phyloP scores from a whole-genome alignment of 2,113 vertebrate species.

The Centropus bengalensis region DNA sequence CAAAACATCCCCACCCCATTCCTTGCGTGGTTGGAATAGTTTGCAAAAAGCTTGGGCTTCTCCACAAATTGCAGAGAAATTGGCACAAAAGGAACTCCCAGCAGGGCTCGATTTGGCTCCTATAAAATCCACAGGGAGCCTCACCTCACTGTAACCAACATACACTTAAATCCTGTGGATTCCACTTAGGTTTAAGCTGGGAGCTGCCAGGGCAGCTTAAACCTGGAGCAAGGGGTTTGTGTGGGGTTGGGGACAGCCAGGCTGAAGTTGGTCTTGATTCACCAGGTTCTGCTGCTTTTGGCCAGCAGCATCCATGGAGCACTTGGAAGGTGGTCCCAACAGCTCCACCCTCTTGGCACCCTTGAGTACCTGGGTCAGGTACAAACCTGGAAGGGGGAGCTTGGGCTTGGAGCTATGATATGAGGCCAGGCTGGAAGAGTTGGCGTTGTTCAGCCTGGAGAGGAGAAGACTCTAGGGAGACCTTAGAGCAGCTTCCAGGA shows the following conservation, averaged over 20 bases:
- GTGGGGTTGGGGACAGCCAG: not conserved
- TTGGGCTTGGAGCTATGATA: accelerated
- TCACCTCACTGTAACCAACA: not conserved
- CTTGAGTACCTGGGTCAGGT: not conserved
- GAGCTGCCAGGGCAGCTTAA: too few species aligned
- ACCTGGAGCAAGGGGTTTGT: not conserved
- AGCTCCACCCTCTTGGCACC: not conserved
- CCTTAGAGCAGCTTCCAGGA: too few species aligned
- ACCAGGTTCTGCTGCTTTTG: not conserved
- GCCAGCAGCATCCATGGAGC: not conserved
- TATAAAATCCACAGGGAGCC: too few species aligned
- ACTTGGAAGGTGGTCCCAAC: not conserved
- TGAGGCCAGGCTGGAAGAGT: too few species aligned
- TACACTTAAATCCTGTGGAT: not conserved
- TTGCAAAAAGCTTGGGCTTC: not conserved
- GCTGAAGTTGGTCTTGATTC: too few species aligned
- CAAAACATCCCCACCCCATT: constrained; percentile 43
- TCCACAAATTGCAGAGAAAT: not conserved
- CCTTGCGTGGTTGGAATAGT: not conserved
- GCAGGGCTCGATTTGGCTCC: not conserved
- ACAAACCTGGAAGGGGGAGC: too few species aligned
- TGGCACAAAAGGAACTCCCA: not conserved
- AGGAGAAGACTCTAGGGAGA: too few species aligned
- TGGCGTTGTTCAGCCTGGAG: too few species aligned
- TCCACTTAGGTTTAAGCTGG: not conserved